Base-by-base conservation (phyloP, 1,140 invertebrate genomes). In the Bombus fervidus region DNA sequence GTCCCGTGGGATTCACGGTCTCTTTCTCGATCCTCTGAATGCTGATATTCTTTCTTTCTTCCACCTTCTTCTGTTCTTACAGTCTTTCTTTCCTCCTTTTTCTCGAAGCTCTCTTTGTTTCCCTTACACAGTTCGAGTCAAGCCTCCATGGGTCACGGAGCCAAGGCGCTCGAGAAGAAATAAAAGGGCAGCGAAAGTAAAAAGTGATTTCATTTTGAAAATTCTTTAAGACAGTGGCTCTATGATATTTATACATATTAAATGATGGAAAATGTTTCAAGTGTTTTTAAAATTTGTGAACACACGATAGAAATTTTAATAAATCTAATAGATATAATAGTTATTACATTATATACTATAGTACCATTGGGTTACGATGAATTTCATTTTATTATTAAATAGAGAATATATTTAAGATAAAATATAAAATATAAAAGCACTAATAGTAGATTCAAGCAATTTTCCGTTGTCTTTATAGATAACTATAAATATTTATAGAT, bases 1-100 rank as follows among this genome's bases (percentile, higher is more conserved):
- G 94, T 95, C 95, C 94, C 94, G 91, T 89, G 95, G 94, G 94
- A 95, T 93, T 94, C 92, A 82, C 86, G 81, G 68, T 92, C 91
- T 92, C 91, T 89, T 89, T 93, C 79, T 88, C 81, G 74, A 85
- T 89, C 85, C 83, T 74, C 34, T n/a, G 72, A 73, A 34, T 59
- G 77, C 66, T 72, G 57, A 77, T 37, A 41, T 69, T 39, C 76
- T 74, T 37, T 74, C 75, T 79, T 71, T 59, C 47, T 39, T 66
- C 66, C n/a, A 79, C 39, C 73, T 69, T 80, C 82, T 77, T 75
- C 53, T 77, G 22, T 83, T 73, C 74, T 66, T 74, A 53, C 64
- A 76, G 37, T 47, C 78, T 81, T 84, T 83, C 85, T 85, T 87
- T 57, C 39, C 87, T 62, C 75, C 77, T 47, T 79, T 89, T 82